Percentiles rank a stretch among this genome's conserved stretches.
Conservation (phyloP, 2,888 invertebrate species). For the Himalopsyche anomala region DNA sequence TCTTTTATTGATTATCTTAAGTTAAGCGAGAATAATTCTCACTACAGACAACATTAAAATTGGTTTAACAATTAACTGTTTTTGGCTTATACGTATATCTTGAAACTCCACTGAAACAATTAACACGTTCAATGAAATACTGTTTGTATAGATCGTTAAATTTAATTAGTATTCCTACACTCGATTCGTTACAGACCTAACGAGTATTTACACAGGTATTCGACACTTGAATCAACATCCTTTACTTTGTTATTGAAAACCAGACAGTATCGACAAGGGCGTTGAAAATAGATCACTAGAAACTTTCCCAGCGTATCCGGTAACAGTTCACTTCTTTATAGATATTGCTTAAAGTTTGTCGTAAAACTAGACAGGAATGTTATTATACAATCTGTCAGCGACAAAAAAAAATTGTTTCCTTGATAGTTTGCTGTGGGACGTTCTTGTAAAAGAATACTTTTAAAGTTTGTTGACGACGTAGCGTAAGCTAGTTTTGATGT, state of each 20-base stretch:
- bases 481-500: background rate
- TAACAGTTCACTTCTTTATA: background rate
- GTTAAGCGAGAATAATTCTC: too few relatives aligned
- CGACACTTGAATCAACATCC: background rate
- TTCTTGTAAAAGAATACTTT: background rate
- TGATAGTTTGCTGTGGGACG: background rate
- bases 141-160: too few relatives aligned
- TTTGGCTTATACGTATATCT: too few relatives aligned
- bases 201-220: too few relatives aligned
- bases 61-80: too few relatives aligned
- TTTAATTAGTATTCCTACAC: too few relatives aligned
- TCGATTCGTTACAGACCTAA: too few relatives aligned
- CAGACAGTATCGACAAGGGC: conserved; percentile 13
- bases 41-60: too few relatives aligned
- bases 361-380: background rate
- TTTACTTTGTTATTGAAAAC: background rate
- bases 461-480: background rate
- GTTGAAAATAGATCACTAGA: background rate
- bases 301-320: background rate
- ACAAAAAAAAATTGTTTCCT: background rate
- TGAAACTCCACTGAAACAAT: too few relatives aligned
- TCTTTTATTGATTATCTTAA: too few relatives aligned
- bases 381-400: conserved; percentile 11
- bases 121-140: too few relatives aligned
- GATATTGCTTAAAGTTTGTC: background rate